Percentiles rank a stretch among this genome's conserved stretches.
Evolutionary conservation across 2,888 invertebrate species (phyloP).

Genomic region (Anoncus sp.): DNA sequence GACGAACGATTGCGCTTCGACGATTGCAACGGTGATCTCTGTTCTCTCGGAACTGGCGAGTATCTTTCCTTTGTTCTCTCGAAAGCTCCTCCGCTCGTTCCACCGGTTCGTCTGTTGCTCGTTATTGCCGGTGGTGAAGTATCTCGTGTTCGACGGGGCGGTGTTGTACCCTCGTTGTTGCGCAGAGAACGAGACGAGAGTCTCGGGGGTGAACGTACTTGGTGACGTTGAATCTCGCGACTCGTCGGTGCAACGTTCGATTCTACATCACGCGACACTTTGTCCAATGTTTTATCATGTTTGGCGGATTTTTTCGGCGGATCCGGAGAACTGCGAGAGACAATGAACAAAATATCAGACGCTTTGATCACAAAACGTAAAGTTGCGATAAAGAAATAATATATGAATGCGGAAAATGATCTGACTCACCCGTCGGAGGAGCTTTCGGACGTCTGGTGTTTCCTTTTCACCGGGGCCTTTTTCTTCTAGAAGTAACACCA

Average conservation of each 20-base stretch:
- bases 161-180: slow-evolving; percentile 75
- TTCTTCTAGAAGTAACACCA: slow-evolving; percentile 84
- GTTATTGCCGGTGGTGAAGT: slow-evolving; percentile 62
- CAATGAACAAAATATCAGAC: slow-evolving; percentile 34
- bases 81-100: slow-evolving; percentile 69
- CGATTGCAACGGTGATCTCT: slow-evolving; percentile 55
- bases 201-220: slow-evolving; percentile 74
- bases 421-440: slow-evolving; percentile 84
- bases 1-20: slow-evolving; percentile 65
- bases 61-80: slow-evolving; percentile 73
- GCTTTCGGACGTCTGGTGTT: slow-evolving; percentile 85
- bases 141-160: slow-evolving; percentile 73
- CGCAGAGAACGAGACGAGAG: slow-evolving; percentile 69
- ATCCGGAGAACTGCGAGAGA: slow-evolving; percentile 75
- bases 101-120: slow-evolving; percentile 33
- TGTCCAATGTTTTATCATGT: slow-evolving; percentile 73
- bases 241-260: slow-evolving; percentile 58
- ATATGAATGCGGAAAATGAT: background rate
- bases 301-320: slow-evolving; percentile 75
- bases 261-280: slow-evolving; percentile 63
- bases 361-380: too few species aligned
- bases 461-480: slow-evolving; percentile 85
- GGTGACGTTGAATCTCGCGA: slow-evolving; percentile 63
- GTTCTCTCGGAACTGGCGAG: slow-evolving; percentile 60
- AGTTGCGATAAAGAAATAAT: too few species aligned